phyloP scores from a whole-genome alignment of 92 coral and sea anemone species.

The Hydrozoanthus gracilis region DNA sequence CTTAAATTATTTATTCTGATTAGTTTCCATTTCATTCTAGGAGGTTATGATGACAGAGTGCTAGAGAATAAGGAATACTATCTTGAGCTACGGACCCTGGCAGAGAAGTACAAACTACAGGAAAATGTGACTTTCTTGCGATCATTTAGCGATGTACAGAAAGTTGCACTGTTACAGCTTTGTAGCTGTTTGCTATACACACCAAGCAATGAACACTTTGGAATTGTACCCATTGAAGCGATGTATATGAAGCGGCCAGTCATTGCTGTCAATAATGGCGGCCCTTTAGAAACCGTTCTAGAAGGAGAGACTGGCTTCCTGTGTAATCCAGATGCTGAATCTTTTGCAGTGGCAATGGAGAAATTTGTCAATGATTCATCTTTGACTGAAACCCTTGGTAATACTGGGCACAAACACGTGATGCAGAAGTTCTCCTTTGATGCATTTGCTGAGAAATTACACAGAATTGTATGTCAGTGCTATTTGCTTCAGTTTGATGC shows the following conservation, averaged over 20 bases:
- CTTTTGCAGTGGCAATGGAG: conserved; percentile 91
- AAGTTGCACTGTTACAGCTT: conserved; percentile 74
- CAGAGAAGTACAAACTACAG: conserved; percentile 76
- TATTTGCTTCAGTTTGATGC: conserved; percentile 88
- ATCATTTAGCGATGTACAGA: conserved; percentile 91
- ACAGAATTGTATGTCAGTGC: conserved; percentile 91
- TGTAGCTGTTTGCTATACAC: conserved; percentile 91
- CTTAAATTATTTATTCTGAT: neutral
- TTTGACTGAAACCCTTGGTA: conserved; percentile 74
- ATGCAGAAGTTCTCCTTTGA: conserved; percentile 96
- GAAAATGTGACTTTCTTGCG: conserved; percentile 87
- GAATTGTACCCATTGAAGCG: conserved; percentile 97
- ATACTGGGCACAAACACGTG: conserved; percentile 85
- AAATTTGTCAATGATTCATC: conserved; percentile 76
- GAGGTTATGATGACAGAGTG: conserved; percentile 97
- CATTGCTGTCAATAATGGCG: conserved; percentile 95
- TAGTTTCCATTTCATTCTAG: conserved; percentile 43
- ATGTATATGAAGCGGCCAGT: conserved; percentile 96
- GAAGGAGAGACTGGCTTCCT: conserved; percentile 90
- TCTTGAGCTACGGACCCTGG: conserved; percentile 81
- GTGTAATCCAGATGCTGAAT: conserved; percentile 92
- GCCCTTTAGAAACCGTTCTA: conserved; percentile 92
- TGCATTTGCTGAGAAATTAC: conserved; percentile 90
- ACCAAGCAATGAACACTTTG: conserved; percentile 98
- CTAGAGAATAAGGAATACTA: conserved; percentile 94